Base-by-base conservation (phyloP, 2,113 vertebrate genomes). In the Bombycilla garrulus region DNA sequence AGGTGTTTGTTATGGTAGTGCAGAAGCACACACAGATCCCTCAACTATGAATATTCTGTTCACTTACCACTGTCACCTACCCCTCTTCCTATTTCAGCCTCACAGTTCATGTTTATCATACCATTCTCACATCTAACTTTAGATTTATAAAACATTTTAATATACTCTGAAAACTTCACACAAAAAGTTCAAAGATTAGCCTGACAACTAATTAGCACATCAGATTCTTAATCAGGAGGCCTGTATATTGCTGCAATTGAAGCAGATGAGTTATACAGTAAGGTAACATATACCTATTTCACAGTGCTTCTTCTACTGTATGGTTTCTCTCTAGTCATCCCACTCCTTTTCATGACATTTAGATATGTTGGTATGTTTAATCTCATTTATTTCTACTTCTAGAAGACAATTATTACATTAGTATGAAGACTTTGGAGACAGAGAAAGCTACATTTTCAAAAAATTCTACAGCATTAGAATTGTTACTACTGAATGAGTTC, bases 351-450 rank as follows among this genome's bases (percentile, higher is more conserved):
- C 86, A 95, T 92, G 74, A 97, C 96, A 98, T 97, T 97, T 97
- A 96, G 97, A 97, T 97, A 93, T 92, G 65, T 92, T 96, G 93
- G 93, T 96, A 97, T 24, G 51, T 95, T 97, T 96, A 96, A 97
- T 95, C 86, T 96, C 95, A 96, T 97, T 97, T 96, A 97, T 97
- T 98, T 95, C 94, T 82, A 81, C 83, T 97, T 94, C 97, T 92
- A 97, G 88, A 97, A 97, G 91, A 96, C 95, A 97, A 93, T 57
- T 91, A 82, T 97, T 97, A 98, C 91, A 97, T 96, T 93, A 97
- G 95, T 95, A 97, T 95, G 96, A 96, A 96, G 92, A 94, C 85
- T 97, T 92, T 82, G 93, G 96, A 96, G 92, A 95, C 96, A 96
- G 94, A 94, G 47, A 82, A 94, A 96, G 95, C 97, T 97, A 98